Percentiles rank a stretch among this genome's conserved stretches.
Evolutionary conservation across 1,140 invertebrate species (phyloP).

Genomic region (Halesus radiatus): DNA sequence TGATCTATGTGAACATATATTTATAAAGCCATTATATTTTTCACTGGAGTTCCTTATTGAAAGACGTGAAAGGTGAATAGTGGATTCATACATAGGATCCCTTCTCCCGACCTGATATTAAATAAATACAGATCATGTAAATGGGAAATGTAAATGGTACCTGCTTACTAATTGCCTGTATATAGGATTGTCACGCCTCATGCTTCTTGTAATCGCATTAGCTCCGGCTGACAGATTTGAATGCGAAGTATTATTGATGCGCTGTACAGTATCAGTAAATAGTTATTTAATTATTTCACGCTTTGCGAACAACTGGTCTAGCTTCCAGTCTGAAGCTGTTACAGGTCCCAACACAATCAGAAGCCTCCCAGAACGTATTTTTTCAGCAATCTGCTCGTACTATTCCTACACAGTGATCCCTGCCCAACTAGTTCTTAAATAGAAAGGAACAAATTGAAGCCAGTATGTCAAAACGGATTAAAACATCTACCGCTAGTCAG

Average conservation of each 20-base stretch:
- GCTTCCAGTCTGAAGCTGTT: conserved; percentile 36
- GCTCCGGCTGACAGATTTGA: not conserved
- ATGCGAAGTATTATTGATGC: not conserved
- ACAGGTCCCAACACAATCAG: conserved; percentile 57
- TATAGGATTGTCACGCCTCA: too few relatives aligned
- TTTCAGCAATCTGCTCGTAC: conserved; percentile 56
- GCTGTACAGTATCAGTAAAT: not conserved
- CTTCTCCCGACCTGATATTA: too few relatives aligned
- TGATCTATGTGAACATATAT: too few relatives aligned
- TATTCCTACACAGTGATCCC: conserved; percentile 22
- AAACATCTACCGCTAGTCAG: too few relatives aligned
- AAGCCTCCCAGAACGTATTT: conserved; percentile 56
- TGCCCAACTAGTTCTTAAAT: conserved; percentile 7
- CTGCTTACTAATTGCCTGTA: too few relatives aligned
- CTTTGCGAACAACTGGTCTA: conserved; percentile 1
- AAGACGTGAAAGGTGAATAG: too few relatives aligned
- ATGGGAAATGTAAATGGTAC: too few relatives aligned
- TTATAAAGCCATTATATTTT: too few relatives aligned
- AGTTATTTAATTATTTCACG: not conserved
- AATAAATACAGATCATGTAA: too few relatives aligned
- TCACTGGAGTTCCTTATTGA: too few relatives aligned
- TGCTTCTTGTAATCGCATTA: not conserved
- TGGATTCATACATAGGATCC: too few relatives aligned
- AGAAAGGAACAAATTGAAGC: not conserved
- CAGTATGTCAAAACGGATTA: not conserved